Conservation (phyloP, 2,888 invertebrate species). For the Noctua pronuba region DNA sequence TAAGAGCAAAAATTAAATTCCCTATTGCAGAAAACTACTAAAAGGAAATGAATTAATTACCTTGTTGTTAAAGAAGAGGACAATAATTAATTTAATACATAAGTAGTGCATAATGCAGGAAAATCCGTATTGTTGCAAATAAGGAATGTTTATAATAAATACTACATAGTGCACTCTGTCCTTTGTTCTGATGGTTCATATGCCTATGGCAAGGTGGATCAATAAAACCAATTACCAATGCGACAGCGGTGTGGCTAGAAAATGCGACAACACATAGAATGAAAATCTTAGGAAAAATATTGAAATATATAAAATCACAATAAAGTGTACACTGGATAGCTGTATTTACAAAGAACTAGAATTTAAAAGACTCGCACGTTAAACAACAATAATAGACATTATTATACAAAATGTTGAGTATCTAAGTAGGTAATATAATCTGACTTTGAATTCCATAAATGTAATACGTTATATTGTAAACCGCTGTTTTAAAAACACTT, state of each 20-base stretch:
- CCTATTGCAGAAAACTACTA: conserved; percentile 6
- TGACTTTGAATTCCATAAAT: neutral
- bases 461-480: neutral
- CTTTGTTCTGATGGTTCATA: conserved; percentile 5
- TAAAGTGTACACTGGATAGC: neutral
- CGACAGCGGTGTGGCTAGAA: conserved; percentile 36
- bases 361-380: neutral
- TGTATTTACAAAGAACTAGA: conserved; percentile 34
- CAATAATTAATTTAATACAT: conserved; percentile 5
- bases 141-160: conserved; percentile 14
- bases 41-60: conserved; percentile 6
- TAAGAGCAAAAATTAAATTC: neutral
- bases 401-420: neutral
- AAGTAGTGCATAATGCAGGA: neutral
- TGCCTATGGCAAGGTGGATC: conserved; percentile 29
- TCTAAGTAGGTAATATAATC: neutral
- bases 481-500: conserved; percentile 1
- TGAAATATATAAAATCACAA: conserved; percentile 7
- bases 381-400: neutral
- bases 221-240: conserved; percentile 48
- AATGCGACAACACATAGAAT: conserved; percentile 43
- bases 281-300: conserved; percentile 9
- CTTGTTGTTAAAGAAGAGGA: neutral
- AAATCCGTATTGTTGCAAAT: conserved; percentile 14
- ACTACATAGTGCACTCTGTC: conserved; percentile 24